Evolutionary conservation across 2,113 vertebrate genomes (phyloP).

Genomic region (Prochilodus magdalenae): DNA sequence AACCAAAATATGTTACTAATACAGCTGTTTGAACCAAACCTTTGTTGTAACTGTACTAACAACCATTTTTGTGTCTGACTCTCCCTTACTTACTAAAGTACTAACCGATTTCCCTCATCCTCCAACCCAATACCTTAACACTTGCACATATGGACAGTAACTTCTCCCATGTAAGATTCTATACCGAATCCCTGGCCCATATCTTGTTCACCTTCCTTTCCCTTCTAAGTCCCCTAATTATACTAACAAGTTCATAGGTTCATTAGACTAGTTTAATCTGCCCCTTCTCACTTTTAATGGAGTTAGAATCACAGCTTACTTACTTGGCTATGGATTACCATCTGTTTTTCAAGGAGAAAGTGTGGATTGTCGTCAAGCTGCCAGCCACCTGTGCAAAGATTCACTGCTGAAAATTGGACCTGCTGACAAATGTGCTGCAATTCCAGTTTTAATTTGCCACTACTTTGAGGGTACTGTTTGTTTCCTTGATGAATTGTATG

Average conservation of each 20-base stretch:
- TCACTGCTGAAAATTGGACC: background rate
- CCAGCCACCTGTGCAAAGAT: constrained; percentile 73
- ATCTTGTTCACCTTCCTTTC: constrained; percentile 22
- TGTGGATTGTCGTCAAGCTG: constrained; percentile 60
- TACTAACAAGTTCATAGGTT: constrained; percentile 7
- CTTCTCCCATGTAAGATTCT: constrained; percentile 1
- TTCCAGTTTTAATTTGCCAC: background rate
- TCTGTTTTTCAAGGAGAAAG: constrained; percentile 14
- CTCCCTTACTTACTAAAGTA: constrained; percentile 81
- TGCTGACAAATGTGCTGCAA: background rate
- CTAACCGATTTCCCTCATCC: constrained; percentile 79
- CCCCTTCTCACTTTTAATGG: background rate
- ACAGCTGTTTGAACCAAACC: constrained; percentile 76
- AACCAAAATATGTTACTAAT: constrained; percentile 76
- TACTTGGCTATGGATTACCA: background rate
- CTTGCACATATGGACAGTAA: constrained; percentile 42
- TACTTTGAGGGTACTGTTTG: background rate
- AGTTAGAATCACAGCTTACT: background rate
- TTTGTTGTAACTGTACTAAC: constrained; percentile 86
- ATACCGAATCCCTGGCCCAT: background rate
- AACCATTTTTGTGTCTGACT: constrained; percentile 88
- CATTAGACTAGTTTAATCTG: constrained; percentile 26
- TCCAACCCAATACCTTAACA: constrained; percentile 65
- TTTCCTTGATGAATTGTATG: background rate
- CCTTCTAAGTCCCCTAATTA: constrained; percentile 33